phyloP scores from a whole-genome alignment of 2,113 vertebrate species.

The Brachypteracias leptosomus region DNA sequence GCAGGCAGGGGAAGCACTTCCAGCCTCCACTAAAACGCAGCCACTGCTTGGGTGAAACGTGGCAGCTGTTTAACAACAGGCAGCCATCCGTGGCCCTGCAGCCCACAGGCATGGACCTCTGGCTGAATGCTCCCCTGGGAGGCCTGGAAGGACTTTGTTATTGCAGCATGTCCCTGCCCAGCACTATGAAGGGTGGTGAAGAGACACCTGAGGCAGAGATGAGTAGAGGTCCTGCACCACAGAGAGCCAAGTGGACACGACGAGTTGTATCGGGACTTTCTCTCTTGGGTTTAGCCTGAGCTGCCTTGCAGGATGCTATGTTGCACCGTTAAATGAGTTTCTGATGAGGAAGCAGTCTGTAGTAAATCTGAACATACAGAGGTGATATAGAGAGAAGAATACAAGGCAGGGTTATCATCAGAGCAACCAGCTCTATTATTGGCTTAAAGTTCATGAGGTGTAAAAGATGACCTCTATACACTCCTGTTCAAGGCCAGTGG shows the following conservation, averaged over 20 bases:
- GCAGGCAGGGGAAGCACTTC: not conserved
- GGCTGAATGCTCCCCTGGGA: not conserved
- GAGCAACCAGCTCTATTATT: not conserved
- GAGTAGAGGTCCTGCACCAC: not conserved
- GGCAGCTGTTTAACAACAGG: not conserved
- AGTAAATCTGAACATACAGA: not conserved
- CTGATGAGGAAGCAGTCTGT: not conserved
- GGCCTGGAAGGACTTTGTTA: not conserved
- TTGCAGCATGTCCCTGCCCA: not conserved
- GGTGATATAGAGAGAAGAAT: not conserved
- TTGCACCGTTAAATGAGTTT: not conserved
- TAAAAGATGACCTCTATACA: not conserved
- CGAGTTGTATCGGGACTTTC: not conserved
- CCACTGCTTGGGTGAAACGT: not conserved
- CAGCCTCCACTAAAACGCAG: not conserved
- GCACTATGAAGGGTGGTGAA: not conserved
- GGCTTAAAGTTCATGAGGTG: not conserved
- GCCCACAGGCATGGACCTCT: not conserved
- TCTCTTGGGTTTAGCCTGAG: not conserved
- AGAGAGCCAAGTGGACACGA: fast-evolving
- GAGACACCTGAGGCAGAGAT: not conserved
- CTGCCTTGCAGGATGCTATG: not conserved
- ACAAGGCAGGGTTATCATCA: not conserved
- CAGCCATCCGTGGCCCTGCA: not conserved
- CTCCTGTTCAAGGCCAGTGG: not conserved